Conservation (phyloP, 2,113 vertebrate genomes). For the Stigmatopora argus region DNA sequence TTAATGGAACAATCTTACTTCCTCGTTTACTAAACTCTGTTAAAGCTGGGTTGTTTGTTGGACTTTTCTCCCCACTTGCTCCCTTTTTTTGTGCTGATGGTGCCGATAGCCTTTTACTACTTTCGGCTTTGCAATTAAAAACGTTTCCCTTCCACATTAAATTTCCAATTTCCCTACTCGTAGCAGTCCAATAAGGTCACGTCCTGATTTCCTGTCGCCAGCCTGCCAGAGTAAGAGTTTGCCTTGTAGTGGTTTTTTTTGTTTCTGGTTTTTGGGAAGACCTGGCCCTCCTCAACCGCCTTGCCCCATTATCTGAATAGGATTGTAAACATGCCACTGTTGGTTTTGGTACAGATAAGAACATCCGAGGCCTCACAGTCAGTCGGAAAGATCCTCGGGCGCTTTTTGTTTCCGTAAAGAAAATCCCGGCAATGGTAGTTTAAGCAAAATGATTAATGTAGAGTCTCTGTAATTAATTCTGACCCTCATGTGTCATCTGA, state of each 20-base stretch:
- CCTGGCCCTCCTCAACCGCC: background rate
- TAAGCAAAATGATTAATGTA: background rate
- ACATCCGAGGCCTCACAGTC: background rate
- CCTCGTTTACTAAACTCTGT: background rate
- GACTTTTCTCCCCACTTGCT: slow-evolving; percentile 1
- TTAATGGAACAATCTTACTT: background rate
- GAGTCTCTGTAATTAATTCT: background rate
- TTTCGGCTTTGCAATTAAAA: slow-evolving; percentile 6
- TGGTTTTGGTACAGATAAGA: background rate
- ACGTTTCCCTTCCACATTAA: background rate
- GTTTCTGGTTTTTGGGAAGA: no score
- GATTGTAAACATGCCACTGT: background rate
- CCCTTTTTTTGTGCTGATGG: slow-evolving; percentile 5
- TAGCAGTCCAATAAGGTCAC: slow-evolving; percentile 1
- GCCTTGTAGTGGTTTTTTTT: background rate
- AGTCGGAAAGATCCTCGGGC: background rate
- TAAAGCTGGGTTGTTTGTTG: background rate
- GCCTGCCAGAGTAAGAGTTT: background rate
- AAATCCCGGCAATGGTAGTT: background rate
- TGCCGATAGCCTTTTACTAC: slow-evolving; percentile 4
- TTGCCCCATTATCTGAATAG: background rate
- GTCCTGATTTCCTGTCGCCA: background rate
- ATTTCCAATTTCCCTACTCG: background rate
- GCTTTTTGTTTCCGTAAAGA: background rate
- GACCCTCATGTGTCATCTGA: background rate